Evolutionary conservation across 2,113 vertebrate genomes (phyloP), one percentile per base, ranked within the genome.

Genomic region (Corythaixoides concolor): DNA sequence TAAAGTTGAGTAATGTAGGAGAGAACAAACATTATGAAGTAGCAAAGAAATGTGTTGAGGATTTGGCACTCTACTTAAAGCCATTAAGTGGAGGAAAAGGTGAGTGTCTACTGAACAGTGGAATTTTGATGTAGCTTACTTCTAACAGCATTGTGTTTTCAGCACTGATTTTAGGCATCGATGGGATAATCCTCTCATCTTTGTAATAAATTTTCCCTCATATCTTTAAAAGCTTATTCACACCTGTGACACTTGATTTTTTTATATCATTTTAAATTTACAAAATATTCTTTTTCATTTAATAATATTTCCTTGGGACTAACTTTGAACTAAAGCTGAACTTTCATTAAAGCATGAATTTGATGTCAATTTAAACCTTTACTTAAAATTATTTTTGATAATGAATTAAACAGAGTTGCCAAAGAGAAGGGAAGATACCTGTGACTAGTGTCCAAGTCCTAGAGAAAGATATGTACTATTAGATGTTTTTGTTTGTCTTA

Each of bases 1-100:
- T 99, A 88, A 99, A 98, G 89, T 98, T 99, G 97, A 99, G 98
- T 98, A 98, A 98, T 93, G 91, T 98, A 81, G 98, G 98, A 92
- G 99, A 99, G 95, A 98, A 98, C 75, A 98, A 99, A 97, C 99
- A 99, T 97, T 99, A 99, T 96, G 99, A 99, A 92, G 98, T 98
- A 91, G 99, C 99, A 98, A 99, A 98, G 97, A 98, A 98, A 90
- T 99, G 99, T 59, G 99, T 99, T 95, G 99, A 99, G 96, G 99
- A 99, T 97, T 98, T 99, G 98, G 99, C 99, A 35, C 98, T 99
- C 95, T 99, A 99, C 98, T 98, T 99, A 72, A 99, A 99, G 97
- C 99, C 99, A 12, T 98, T 99, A 96, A 99, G 99, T 88, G 98
- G 98, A 95, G 98, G 98, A 76, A 99, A 99, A 98, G 99, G 99